These are phyloP conservation scores for Cataglyphis albicans DNA, from an alignment of 2,888 invertebrate genomes.

Conservation along the genomic window DNA sequence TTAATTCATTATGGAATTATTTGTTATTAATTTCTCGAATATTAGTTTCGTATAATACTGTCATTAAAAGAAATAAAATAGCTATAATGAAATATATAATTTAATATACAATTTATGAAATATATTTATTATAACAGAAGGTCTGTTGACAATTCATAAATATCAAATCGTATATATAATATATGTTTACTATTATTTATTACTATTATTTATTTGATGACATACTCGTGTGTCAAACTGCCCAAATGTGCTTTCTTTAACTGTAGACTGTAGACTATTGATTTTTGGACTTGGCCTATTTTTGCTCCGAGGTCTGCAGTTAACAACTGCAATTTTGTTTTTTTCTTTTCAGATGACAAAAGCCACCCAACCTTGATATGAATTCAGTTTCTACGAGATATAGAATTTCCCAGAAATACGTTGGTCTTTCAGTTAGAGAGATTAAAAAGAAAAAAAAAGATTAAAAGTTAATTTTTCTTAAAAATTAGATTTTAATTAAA, in stretches of 20 bases:
- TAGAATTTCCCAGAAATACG: not conserved
- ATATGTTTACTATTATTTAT: slow-evolving; percentile 1
- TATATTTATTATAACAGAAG: not conserved
- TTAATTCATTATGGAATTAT: not conserved
- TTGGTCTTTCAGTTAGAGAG: not conserved
- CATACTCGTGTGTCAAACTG: not conserved
- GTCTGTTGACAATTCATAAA: not conserved
- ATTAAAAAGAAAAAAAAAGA: not conserved
- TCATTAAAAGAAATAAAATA: not conserved
- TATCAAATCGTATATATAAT: not conserved
- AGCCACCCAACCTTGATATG: slow-evolving; percentile 15
- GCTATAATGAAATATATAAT: not conserved
- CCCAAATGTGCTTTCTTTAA: slow-evolving; percentile 3
- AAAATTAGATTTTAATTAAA: not conserved
- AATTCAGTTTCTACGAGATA: not conserved
- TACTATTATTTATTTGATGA: slow-evolving; percentile 1
- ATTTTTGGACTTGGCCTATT: slow-evolving; percentile 38
- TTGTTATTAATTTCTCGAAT: not conserved
- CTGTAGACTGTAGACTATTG: slow-evolving; percentile 18
- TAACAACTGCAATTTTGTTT: slow-evolving; percentile 36
- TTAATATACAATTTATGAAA: too few species aligned
- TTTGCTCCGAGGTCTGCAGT: slow-evolving; percentile 33
- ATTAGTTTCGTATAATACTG: not conserved
- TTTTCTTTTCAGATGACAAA: slow-evolving; percentile 27
- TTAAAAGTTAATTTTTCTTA: not conserved